Evolutionary conservation across 2,888 invertebrate genomes (phyloP).

Genomic region (Dryocosmus kuriphilus): DNA sequence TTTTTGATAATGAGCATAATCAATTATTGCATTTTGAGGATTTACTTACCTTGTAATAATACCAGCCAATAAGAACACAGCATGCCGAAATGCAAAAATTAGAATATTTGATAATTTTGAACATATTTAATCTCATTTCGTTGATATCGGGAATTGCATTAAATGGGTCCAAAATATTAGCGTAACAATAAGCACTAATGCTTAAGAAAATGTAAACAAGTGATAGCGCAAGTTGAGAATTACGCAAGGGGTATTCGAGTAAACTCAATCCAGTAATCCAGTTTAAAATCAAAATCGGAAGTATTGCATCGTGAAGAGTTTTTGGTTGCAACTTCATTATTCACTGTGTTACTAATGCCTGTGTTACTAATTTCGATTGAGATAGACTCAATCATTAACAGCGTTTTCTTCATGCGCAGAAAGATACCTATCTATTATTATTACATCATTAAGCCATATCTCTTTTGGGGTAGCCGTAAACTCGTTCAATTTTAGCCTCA

Average conservation of each 20-base stretch:
- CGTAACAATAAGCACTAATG: not conserved
- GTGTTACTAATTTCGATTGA: too few relatives aligned
- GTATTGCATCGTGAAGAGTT: not conserved
- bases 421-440: too few relatives aligned
- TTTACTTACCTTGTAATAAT: not conserved
- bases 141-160: not conserved
- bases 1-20: not conserved
- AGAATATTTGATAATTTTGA: not conserved
- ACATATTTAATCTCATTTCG: not conserved
- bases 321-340: not conserved
- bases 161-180: not conserved
- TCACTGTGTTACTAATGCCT: too few relatives aligned
- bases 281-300: slow-evolving; percentile 3
- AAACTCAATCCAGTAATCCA: slow-evolving; percentile 1
- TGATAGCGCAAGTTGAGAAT: not conserved
- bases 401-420: too few relatives aligned
- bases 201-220: not conserved
- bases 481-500: too few relatives aligned
- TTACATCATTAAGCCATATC: too few relatives aligned
- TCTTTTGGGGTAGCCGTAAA: too few relatives aligned
- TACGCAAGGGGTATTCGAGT: slow-evolving; percentile 9
- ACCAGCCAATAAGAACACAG: slow-evolving; percentile 5
- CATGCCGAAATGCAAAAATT: not conserved
- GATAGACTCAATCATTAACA: too few relatives aligned
- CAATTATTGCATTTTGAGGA: not conserved